Conservation (phyloP, 2,797 vertebrate species). For the Anguilla obscura region DNA sequence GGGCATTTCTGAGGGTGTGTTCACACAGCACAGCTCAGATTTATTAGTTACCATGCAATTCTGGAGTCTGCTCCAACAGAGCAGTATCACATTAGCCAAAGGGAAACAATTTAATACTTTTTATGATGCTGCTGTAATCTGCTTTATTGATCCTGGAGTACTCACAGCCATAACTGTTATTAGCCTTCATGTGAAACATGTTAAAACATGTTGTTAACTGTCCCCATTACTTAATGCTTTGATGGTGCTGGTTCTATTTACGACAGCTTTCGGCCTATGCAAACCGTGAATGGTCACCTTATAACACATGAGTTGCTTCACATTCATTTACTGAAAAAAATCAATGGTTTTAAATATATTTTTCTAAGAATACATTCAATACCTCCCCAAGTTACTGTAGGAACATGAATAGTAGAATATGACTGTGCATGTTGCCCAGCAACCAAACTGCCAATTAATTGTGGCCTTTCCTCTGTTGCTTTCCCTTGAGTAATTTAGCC, state of each 20-base stretch:
- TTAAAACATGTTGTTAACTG: not conserved
- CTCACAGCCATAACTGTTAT: not conserved
- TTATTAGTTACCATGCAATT: not conserved
- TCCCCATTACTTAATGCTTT: not conserved
- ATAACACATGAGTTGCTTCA: not conserved
- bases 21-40: too few relatives aligned
- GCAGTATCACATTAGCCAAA: not conserved
- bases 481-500: not conserved
- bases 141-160: slow-evolving; percentile 5
- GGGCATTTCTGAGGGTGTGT: too few relatives aligned
- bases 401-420: not conserved
- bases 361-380: not conserved
- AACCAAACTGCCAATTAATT: not conserved
- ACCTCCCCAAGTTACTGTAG: not conserved
- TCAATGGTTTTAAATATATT: not conserved
- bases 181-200: not conserved
- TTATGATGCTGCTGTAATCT: not conserved
- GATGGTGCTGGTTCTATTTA: not conserved
- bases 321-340: not conserved
- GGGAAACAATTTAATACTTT: not conserved
- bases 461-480: not conserved
- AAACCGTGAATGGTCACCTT: not conserved
- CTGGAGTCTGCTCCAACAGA: not conserved
- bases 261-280: not conserved
- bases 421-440: not conserved